Evolutionary conservation across 2,113 vertebrate genomes (phyloP).

Genomic region (Ptychochromis oligacanthus): DNA sequence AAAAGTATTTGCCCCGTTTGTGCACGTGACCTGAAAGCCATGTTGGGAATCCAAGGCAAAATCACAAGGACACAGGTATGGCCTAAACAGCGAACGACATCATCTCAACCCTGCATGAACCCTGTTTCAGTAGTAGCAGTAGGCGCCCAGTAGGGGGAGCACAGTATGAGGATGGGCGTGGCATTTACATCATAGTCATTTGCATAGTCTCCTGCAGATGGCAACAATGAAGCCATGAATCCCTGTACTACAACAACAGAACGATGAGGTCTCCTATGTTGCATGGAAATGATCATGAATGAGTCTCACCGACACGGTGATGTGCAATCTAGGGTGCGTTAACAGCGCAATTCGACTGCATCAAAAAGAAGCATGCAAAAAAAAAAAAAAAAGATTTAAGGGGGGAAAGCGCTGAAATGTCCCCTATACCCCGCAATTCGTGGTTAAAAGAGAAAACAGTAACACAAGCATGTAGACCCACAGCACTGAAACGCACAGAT

Average conservation of each 20-base stretch:
- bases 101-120: conserved; percentile 38
- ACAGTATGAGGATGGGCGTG: conserved; percentile 64
- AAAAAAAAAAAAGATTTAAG: conserved; percentile 4
- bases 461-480: conserved; percentile 74
- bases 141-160: conserved; percentile 50
- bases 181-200: conserved; percentile 55
- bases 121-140: conserved; percentile 32
- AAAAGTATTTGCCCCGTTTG: background rate
- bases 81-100: background rate
- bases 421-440: conserved; percentile 44
- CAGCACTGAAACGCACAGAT: conserved; percentile 78
- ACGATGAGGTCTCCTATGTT: conserved; percentile 43
- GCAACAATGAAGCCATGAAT: conserved; percentile 66
- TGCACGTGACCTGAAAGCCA: background rate
- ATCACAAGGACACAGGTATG: conserved; percentile 18
- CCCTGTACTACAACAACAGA: conserved; percentile 42
- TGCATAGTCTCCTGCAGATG: conserved; percentile 67
- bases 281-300: conserved; percentile 66
- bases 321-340: conserved; percentile 42
- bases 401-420: conserved; percentile 42
- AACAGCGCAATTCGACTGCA: conserved; percentile 54
- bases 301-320: conserved; percentile 47
- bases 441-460: conserved; percentile 57
- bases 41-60: background rate
- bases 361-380: conserved; percentile 73